These are phyloP conservation scores for Condylostylus longicornis DNA, from an alignment of 1,140 invertebrate genomes.

Conservation along the genomic window DNA sequence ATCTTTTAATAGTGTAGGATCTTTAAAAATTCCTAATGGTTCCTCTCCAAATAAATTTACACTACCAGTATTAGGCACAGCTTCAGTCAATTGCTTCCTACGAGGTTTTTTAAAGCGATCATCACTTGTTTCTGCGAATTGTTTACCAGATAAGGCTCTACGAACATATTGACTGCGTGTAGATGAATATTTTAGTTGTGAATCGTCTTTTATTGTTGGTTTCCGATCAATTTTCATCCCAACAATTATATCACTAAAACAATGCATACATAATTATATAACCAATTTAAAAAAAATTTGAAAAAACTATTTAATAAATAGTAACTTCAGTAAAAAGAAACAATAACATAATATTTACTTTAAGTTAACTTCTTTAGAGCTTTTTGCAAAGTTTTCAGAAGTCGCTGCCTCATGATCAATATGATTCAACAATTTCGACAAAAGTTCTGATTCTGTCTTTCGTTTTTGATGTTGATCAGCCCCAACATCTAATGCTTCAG, in stretches of 20 bases:
- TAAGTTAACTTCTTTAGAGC: conserved; percentile 21
- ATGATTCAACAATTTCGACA: conserved; percentile 46
- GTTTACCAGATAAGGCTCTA: conserved; percentile 13
- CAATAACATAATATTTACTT: conserved; percentile 13
- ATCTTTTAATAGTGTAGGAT: conserved; percentile 21
- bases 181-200: neutral
- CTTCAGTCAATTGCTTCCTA: conserved; percentile 12
- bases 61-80: conserved; percentile 21
- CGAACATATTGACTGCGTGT: conserved; percentile 23
- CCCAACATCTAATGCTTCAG: conserved; percentile 44
- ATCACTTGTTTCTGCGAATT: neutral
- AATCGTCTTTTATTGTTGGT: conserved; percentile 24
- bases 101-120: conserved; percentile 1
- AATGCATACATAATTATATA: neutral
- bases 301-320: conserved; percentile 4
- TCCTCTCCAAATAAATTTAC: conserved; percentile 41
- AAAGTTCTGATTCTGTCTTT: conserved; percentile 57
- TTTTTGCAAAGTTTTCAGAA: conserved; percentile 26
- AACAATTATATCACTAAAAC: conserved; percentile 47
- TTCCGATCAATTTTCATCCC: conserved; percentile 57
- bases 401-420: conserved; percentile 30
- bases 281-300: neutral
- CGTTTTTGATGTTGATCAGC: conserved; percentile 44
- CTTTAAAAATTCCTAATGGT: conserved; percentile 44
- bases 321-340: conserved; percentile 5